Percentiles rank a stretch among this genome's conserved stretches.
Evolutionary conservation across 1,140 invertebrate genomes (phyloP).

Genomic region (Anastatus disparis): DNA sequence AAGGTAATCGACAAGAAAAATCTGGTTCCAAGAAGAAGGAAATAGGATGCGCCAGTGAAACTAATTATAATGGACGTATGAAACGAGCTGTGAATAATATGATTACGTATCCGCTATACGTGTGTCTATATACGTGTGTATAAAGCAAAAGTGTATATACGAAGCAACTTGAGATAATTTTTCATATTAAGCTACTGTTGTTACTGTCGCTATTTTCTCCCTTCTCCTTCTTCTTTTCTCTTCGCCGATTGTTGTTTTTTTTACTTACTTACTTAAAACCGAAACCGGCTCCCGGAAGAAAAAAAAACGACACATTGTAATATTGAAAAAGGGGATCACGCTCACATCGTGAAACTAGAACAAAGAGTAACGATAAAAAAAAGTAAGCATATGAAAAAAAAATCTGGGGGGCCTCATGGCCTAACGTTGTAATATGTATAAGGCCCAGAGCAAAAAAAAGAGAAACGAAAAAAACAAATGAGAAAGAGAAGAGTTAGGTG

Average conservation of each 20-base stretch:
- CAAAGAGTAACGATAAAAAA: slow-evolving; percentile 63
- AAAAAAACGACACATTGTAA: slow-evolving; percentile 65
- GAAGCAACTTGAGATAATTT: too few species aligned
- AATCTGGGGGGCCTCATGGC: not conserved
- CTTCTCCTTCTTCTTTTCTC: not conserved
- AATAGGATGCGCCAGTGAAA: slow-evolving; percentile 29
- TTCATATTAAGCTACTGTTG: too few species aligned
- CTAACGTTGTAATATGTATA: too few species aligned
- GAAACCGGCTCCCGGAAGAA: slow-evolving; percentile 45
- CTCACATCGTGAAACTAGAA: slow-evolving; percentile 59
- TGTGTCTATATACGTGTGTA: not conserved
- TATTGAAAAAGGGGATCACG: slow-evolving; percentile 50
- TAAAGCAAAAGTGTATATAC: too few species aligned
- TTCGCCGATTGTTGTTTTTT: slow-evolving; percentile 15
- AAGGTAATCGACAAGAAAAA: too few species aligned
- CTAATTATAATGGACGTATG: slow-evolving; percentile 37
- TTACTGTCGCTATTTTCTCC: too few species aligned
- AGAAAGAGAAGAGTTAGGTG: slow-evolving; percentile 25
- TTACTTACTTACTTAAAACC: too few species aligned
- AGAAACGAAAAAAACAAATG: slow-evolving; percentile 35
- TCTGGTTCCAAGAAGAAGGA: not conserved
- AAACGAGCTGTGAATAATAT: slow-evolving; percentile 38
- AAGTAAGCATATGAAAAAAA: slow-evolving; percentile 46
- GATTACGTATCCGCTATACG: slow-evolving; percentile 20
- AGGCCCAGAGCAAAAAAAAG: slow-evolving; percentile 38